Conservation (phyloP, 2,888 invertebrate genomes). For the Xylocampa areola region DNA sequence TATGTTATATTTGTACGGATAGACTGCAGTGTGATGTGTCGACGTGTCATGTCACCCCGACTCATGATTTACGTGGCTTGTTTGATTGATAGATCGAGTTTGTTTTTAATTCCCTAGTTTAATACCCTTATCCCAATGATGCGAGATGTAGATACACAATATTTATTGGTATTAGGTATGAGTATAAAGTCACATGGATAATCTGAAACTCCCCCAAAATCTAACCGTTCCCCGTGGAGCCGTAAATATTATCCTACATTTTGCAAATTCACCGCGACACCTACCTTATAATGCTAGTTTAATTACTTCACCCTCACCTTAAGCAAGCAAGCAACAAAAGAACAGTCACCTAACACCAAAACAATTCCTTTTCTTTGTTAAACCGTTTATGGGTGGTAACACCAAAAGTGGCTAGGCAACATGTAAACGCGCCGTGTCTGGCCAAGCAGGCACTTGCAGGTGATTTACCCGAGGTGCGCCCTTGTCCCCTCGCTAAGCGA, state of each 20-base stretch:
- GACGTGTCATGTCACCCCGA: conserved; percentile 22
- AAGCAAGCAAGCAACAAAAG: conserved; percentile 23
- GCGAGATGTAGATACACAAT: too few relatives aligned
- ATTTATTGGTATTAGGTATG: too few relatives aligned
- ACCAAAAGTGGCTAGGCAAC: conserved; percentile 56
- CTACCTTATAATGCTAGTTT: conserved; percentile 19
- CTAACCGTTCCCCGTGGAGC: neutral
- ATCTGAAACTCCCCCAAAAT: neutral
- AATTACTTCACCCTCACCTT: conserved; percentile 26
- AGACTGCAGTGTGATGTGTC: conserved; percentile 28
- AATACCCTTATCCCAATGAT: too few relatives aligned
- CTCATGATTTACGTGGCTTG: conserved; percentile 47
- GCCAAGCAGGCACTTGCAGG: conserved; percentile 45
- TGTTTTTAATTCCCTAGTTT: too few relatives aligned
- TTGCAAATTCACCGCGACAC: conserved; percentile 6
- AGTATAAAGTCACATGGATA: too few relatives aligned
- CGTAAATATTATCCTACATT: neutral
- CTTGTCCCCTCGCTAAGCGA: conserved; percentile 59
- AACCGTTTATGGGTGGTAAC: conserved; percentile 52
- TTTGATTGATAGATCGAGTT: too few relatives aligned
- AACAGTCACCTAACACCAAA: conserved; percentile 41
- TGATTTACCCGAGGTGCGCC: conserved; percentile 66
- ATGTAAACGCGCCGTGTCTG: conserved; percentile 64
- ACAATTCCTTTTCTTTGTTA: conserved; percentile 51
- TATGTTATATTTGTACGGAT: conserved; percentile 25